Evolutionary conservation across 92 coral and sea anemone species (phyloP), one percentile per base, ranked within the genome.

Genomic region (Plumapathes pennacea): DNA sequence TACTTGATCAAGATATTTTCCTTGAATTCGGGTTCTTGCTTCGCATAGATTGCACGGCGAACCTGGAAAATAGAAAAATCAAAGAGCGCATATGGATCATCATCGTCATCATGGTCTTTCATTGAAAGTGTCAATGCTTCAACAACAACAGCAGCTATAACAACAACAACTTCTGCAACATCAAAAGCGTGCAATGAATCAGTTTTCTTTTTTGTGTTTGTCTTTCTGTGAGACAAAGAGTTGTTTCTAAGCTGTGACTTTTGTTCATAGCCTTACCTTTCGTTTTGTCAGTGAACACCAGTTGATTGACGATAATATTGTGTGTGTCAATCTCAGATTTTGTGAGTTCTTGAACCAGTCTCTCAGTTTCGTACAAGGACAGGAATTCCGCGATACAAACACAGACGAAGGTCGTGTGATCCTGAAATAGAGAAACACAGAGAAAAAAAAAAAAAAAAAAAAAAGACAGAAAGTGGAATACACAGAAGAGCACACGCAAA

Each of bases 301-400:
- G 90, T 62, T 92, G 98, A 71, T 92, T 92, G 15, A 92, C 98
- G 46, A 92, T 84, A 34, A 92, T 92, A 64, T 92, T 92, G 36
- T 92, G 98, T 1, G 98, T 92, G 72, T 92, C 98, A 4, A 92
- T 92, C 20, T 92, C 90, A 4, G 98, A 47, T 67, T 92, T 92
- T 8, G 94, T 68, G 32, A 92, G 64, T 49, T 92, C 98, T 60
- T 92, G 98, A 9, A 92, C 88, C 24, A 92, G 63, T 71, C 98
- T 74, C 51, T 92, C 98, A 10, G 98, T 92, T 59, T 92, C 98
- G 46, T 81, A 92, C 32, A 92, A 67, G 10, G 98, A 92, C 50
- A 92, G 39, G 68, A 92, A 92, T 63, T 92, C 98, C 4, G 96
- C 90, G 62, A 92, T 92, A 38, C 98, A 92, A 21, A 92, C 98